Evolutionary conservation across 2,888 invertebrate species (phyloP), one percentile per base, ranked within the genome.

Genomic region (Tipula unca): DNA sequence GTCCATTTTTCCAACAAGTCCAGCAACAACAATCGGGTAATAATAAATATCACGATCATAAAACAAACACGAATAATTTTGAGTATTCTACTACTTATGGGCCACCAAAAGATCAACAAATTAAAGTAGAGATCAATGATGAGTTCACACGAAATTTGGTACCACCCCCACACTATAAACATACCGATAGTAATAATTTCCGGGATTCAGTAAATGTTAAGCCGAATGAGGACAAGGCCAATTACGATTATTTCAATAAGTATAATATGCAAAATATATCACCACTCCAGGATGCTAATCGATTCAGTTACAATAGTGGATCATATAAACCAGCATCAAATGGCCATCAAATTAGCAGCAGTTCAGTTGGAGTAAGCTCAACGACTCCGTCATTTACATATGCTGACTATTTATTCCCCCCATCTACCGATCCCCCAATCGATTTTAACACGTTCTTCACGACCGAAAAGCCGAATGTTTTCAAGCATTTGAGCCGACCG

Each of bases 401-500:
- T 29, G 20, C 39, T 25, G 29, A 85, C 14, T 29, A 42, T 42
- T 29, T 85, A 84, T 84, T 85, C 17, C 69, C 86, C 29, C 13
- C 86, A 42, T 35, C 86, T 10, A 48, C 54, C 5, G 84, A 85
- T 54, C 29, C 48, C 17, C 48, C 48, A 17, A 29, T 29, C 0
- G 36, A 82, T 85, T 82, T 39, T 69, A 39, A 69, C 5, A 84
- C 86, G 20, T 85, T 36, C 13, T 82, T 86, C n/a, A 86, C 87
- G 82, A 86, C 87, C 0, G 86, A 86, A 69, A 86, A 86, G 17
- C 86, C 87, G 29, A 86, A 87, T 35, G 85, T 87, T 10, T 87
- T 87, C 36, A 69, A 85, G 14, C 84, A 87, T 32, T 85, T 87
- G 29, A 86, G 86, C 29, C 85, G 86, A 20, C 82, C 86, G 8